Conservation (phyloP, 2,888 invertebrate genomes). For the Oligia latruncula region DNA sequence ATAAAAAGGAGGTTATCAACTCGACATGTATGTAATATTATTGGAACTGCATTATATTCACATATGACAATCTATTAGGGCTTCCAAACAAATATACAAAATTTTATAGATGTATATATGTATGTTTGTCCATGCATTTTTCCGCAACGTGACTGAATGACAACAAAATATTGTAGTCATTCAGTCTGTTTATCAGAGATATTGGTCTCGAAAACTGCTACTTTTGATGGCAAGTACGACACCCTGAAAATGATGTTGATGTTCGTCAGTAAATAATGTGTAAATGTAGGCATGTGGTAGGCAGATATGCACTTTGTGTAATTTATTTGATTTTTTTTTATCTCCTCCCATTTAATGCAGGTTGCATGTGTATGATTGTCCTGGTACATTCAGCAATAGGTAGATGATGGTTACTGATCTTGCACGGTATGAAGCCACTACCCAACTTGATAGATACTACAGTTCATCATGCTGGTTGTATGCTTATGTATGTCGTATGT, state of each 20-base stretch:
- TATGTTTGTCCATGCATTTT: no score
- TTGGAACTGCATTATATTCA: no score
- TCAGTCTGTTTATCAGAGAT: no score
- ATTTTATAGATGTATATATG: no score
- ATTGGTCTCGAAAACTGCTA: not conserved
- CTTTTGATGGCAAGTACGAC: not conserved
- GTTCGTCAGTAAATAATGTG: not conserved
- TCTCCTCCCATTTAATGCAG: not conserved
- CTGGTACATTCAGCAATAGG: not conserved
- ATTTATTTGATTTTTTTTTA: not conserved
- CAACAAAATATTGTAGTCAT: not conserved
- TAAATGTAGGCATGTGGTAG: not conserved
- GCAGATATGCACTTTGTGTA: not conserved
- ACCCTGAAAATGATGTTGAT: not conserved
- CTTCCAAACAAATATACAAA: no score
- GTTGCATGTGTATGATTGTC: not conserved
- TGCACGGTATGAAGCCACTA: constrained; percentile 1
- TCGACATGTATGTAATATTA: no score
- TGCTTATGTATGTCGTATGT: not conserved
- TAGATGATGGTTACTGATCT: not conserved
- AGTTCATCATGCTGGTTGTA: not conserved
- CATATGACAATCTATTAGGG: no score
- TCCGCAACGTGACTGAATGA: no score
- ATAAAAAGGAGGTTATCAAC: no score
- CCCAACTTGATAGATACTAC: not conserved